Evolutionary conservation across 2,797 vertebrate genomes (phyloP).

Genomic region (Numenius phaeopus): DNA sequence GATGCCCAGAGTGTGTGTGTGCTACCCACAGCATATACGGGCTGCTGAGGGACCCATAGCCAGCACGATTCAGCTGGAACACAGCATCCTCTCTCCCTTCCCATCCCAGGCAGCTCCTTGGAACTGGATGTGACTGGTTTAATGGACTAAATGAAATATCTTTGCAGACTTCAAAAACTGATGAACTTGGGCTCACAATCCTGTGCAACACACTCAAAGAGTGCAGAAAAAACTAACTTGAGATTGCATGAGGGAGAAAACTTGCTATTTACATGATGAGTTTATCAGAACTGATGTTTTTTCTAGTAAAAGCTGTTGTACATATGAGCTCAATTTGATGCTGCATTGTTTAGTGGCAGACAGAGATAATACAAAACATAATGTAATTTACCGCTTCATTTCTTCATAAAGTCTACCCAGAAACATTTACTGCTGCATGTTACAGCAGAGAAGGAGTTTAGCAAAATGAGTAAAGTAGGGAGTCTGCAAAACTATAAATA

Average conservation of each 20-base stretch:
- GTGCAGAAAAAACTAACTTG: background rate
- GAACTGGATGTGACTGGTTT: background rate
- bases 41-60: background rate
- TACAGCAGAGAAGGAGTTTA: background rate
- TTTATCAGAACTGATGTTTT: slow-evolving; percentile 50
- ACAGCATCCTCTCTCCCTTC: background rate
- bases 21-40: too few relatives aligned
- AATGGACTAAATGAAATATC: background rate
- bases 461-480: slow-evolving; percentile 11
- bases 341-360: slow-evolving; percentile 47
- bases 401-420: slow-evolving; percentile 63
- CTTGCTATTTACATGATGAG: slow-evolving; percentile 11
- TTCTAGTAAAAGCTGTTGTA: slow-evolving; percentile 54
- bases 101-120: background rate
- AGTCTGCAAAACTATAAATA: background rate
- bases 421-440: slow-evolving; percentile 27
- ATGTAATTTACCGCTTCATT: slow-evolving; percentile 63
- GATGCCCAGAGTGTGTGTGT: background rate
- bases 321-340: slow-evolving; percentile 49
- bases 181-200: background rate
- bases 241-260: background rate
- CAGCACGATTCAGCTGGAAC: accelerated
- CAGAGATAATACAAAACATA: slow-evolving; percentile 73
- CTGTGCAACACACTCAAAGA: background rate
- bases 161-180: background rate